Base-by-base conservation (phyloP, 1,140 invertebrate species). In the Rhyacophila brunnea region DNA sequence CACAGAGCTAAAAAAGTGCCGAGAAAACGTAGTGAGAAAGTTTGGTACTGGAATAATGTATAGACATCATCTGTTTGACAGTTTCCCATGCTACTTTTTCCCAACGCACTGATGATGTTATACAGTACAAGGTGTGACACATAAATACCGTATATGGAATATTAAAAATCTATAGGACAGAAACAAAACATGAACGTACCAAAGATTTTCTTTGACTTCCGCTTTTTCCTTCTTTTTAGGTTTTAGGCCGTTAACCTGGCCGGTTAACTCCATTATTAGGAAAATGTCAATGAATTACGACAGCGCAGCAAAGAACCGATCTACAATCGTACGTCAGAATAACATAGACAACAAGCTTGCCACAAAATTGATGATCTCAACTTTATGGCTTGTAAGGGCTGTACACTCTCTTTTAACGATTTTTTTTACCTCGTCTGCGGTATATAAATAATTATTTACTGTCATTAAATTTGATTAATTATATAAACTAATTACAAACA, bases 191-290 rank as follows among this genome's bases (percentile, higher is more conserved):
- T 35, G 20, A 70, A 74, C 70, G 70, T 81, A 85, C 85, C 85
- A 86, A 68, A 86, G 75, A 71, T 86, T 86, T 66, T 86, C 85
- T 72, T 84, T 80, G 68, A 75, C 79, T 50, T 84, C 81, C 48
- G 70, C 66, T 42, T 83, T 82, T 45, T 85, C 83, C 74, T 85
- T 85, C 69, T 84, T 85, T 79, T 83, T 85, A 68, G 74, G 75
- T 70, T 80, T 82, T 75, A 81, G 80, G 66, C 77, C 80, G 80
- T 83, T 82, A 69, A 73, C 79, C 70, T 82, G 78, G 71, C 80
- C 74, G 72, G 77, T 75, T 74, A 73, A 75, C 71, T 78, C 77
- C 75, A 79, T 79, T 76, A 74, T 77, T 74, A 71, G 72, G 70
- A 58, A 71, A 71, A 76, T 70, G 68, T 70, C 73, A 74, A 74